A percentile compares a stretch with the other conserved stretches of the same genome.
Evolutionary conservation across 2,888 invertebrate genomes (phyloP).

Genomic region (Pandemis heparana): DNA sequence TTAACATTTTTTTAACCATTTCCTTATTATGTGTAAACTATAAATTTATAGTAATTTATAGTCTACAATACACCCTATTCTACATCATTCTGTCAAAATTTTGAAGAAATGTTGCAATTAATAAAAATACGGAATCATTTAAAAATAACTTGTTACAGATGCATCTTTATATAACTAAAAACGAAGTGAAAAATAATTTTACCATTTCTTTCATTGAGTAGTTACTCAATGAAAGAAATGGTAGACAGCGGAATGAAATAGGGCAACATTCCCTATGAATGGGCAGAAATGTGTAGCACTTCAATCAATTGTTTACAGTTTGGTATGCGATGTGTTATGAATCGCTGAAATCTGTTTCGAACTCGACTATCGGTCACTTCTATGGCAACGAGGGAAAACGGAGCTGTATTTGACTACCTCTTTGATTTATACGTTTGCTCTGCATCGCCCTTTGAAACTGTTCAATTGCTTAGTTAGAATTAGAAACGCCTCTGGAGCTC

Average conservation of each 20-base stretch:
- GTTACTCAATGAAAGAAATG: background rate
- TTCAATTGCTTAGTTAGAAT: conserved; percentile 35
- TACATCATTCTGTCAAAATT: too few species aligned
- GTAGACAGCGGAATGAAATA: background rate
- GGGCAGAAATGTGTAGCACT: background rate
- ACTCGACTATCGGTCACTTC: conserved; percentile 33
- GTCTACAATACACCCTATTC: too few species aligned
- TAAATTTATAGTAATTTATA: too few species aligned
- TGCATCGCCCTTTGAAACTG: conserved; percentile 16
- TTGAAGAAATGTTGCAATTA: too few species aligned
- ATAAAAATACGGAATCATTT: too few species aligned
- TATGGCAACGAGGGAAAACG: conserved; percentile 27
- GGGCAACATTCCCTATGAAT: background rate
- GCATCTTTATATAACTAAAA: too few species aligned
- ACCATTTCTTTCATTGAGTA: too few species aligned
- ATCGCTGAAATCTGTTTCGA: conserved; percentile 38
- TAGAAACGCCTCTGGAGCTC: background rate
- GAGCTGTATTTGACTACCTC: conserved; percentile 27
- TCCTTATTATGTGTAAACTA: too few species aligned
- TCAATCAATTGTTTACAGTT: conserved; percentile 32
- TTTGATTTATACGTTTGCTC: conserved; percentile 32
- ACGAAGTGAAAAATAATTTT: too few species aligned
- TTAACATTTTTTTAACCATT: too few species aligned
- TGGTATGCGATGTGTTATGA: conserved; percentile 28
- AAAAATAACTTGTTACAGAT: too few species aligned